Evolutionary conservation across 2,113 vertebrate genomes (phyloP).

Genomic region (Baryphthengus martii): DNA sequence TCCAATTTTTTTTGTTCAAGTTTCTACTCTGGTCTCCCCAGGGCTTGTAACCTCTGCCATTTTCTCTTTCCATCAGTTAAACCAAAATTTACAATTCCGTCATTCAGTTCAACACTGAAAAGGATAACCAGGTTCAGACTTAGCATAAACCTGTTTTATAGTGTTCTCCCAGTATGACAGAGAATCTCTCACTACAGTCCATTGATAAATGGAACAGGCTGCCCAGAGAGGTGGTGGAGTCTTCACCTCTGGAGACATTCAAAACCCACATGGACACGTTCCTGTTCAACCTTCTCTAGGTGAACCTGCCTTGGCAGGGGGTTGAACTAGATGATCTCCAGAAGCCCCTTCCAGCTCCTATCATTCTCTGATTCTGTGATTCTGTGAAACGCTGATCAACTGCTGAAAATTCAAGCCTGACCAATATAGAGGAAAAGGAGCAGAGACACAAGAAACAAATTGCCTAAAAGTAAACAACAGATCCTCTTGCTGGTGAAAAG

Average conservation of each 20-base stretch:
- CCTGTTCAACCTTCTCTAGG: no score
- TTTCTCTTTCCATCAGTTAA: background rate
- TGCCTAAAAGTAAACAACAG: background rate
- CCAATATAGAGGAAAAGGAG: background rate
- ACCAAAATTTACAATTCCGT: background rate
- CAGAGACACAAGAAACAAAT: background rate
- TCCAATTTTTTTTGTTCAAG: background rate
- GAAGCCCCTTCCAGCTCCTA: no score
- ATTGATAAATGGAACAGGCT: background rate
- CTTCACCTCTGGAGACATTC: no score
- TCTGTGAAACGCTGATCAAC: background rate
- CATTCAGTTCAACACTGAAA: background rate
- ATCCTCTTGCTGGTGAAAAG: background rate
- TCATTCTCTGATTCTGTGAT: no score
- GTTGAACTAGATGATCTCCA: no score
- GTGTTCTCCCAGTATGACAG: background rate
- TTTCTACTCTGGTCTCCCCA: background rate
- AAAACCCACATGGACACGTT: no score
- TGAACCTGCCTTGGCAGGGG: no score
- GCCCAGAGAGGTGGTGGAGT: no score
- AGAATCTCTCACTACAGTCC: background rate
- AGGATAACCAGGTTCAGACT: background rate
- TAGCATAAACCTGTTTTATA: background rate
- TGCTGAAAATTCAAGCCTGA: background rate
- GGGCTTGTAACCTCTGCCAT: background rate